Conservation (phyloP, 2,113 vertebrate species). For the Triplophysa siluroides region DNA sequence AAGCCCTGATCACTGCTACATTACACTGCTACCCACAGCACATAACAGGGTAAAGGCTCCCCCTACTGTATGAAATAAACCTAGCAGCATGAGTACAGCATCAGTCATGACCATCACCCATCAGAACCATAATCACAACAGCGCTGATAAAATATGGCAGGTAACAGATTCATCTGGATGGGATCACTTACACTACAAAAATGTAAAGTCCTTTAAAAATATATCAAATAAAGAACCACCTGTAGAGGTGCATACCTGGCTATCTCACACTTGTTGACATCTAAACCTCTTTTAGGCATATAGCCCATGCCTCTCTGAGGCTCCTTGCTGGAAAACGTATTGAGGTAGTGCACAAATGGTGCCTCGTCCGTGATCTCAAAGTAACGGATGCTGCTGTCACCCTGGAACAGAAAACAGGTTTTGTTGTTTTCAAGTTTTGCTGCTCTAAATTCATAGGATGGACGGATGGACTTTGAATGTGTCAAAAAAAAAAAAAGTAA, state of each 20-base stretch:
- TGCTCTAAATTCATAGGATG: too few species aligned
- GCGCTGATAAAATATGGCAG: background rate
- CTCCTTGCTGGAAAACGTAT: slow-evolving; percentile 97
- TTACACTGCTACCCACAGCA: background rate
- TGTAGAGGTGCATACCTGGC: slow-evolving; percentile 80
- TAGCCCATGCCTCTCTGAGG: slow-evolving; percentile 98
- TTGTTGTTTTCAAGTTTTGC: background rate
- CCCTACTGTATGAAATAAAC: slow-evolving; percentile 45
- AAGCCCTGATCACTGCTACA: background rate
- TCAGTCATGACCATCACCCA: background rate
- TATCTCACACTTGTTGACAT: slow-evolving; percentile 99
- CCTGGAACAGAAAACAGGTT: slow-evolving; percentile 68
- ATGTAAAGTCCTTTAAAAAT: background rate
- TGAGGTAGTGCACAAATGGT: slow-evolving; percentile 98
- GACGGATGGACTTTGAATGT: too few species aligned
- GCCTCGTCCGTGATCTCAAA: slow-evolving; percentile 98
- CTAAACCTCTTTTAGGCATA: slow-evolving; percentile 96
- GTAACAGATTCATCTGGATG: too few species aligned
- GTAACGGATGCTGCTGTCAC: slow-evolving; percentile 98
- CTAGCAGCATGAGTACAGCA: background rate
- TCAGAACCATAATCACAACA: background rate
- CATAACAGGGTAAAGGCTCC: slow-evolving; percentile 16
- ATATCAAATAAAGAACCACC: background rate
- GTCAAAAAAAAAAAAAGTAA: background rate
- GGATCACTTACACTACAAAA: too few species aligned